Evolutionary conservation across 2,113 vertebrate species (phyloP).

Genomic region (Mola mola): DNA sequence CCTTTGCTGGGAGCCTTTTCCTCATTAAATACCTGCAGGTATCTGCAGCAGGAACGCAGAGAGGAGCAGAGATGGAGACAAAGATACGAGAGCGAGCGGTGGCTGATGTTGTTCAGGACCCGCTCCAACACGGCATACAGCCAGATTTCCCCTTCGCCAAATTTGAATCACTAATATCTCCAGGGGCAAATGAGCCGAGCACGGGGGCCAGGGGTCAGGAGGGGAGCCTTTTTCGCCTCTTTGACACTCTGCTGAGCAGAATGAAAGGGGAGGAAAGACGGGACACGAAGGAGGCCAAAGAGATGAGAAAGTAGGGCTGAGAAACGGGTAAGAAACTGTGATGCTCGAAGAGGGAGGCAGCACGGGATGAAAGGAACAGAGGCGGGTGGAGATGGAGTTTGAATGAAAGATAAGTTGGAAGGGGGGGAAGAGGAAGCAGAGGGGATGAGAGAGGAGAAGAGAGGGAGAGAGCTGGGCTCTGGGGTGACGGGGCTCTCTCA

Average conservation of each 20-base stretch:
- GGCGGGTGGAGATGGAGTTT: constrained; percentile 37
- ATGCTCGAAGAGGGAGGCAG: constrained; percentile 58
- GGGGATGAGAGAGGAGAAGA: constrained; percentile 47
- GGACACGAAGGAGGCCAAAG: constrained; percentile 23
- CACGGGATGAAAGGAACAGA: constrained; percentile 57
- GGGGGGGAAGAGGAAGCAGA: constrained; percentile 39
- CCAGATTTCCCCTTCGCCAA: constrained; percentile 46
- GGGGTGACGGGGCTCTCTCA: constrained; percentile 65
- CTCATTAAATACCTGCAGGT: constrained; percentile 78
- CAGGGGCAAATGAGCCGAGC: constrained; percentile 29
- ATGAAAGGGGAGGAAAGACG: constrained; percentile 23
- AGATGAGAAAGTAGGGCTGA: constrained; percentile 10
- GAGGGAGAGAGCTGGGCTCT: constrained; percentile 48
- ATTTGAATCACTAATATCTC: constrained; percentile 68
- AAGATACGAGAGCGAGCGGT: constrained; percentile 5
- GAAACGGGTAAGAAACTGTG: constrained; percentile 34
- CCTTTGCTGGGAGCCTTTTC: constrained; percentile 76
- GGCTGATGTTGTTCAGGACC: constrained; percentile 43
- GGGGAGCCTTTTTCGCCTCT: constrained; percentile 25
- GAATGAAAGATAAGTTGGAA: constrained; percentile 65
- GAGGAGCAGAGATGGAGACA: background rate
- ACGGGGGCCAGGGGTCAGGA: constrained; percentile 49
- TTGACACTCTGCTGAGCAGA: constrained; percentile 34
- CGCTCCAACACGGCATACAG: constrained; percentile 60
- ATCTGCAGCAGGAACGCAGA: constrained; percentile 49